A percentile compares a stretch with the other conserved stretches of the same genome.
Conservation (phyloP, 2,113 vertebrate genomes). For the Argyrosomus japonicus region DNA sequence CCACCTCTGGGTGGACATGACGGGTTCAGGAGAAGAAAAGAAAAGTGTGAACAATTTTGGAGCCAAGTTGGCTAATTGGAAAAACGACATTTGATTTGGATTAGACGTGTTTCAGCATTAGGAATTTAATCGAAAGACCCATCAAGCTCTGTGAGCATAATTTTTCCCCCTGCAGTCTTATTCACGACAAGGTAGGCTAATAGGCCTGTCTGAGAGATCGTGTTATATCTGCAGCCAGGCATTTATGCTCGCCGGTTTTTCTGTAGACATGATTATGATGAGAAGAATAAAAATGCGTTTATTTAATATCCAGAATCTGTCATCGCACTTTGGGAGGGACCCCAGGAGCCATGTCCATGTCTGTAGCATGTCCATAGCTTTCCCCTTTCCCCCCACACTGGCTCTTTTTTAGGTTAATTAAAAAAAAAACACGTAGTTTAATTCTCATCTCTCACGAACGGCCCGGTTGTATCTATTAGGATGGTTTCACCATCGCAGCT, state of each 20-base stretch:
- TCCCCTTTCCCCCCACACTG: neutral
- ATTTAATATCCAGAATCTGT: constrained; percentile 13
- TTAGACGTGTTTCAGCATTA: neutral
- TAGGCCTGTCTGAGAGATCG: constrained; percentile 50
- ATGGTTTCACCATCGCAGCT: neutral
- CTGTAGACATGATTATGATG: neutral
- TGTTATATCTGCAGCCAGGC: neutral
- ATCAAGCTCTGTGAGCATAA: constrained; percentile 13
- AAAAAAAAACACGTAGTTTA: neutral
- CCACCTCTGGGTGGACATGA: neutral
- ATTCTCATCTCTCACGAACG: neutral
- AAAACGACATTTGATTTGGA: neutral
- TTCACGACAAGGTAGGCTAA: constrained; percentile 33
- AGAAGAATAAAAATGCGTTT: neutral
- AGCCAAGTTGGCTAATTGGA: neutral
- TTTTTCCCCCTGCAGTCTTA: constrained; percentile 7
- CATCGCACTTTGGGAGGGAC: constrained; percentile 28
- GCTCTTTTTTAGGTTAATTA: constrained; percentile 9
- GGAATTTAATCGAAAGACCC: neutral
- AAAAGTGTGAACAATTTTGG: neutral
- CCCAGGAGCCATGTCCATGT: neutral
- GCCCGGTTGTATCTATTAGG: neutral
- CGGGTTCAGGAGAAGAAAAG: neutral
- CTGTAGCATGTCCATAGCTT: constrained; percentile 3
- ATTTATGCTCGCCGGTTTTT: neutral